A percentile compares a stretch with the other conserved stretches of the same genome.
phyloP scores from a whole-genome alignment of 1,140 invertebrate species.

The Bombus turneri region DNA sequence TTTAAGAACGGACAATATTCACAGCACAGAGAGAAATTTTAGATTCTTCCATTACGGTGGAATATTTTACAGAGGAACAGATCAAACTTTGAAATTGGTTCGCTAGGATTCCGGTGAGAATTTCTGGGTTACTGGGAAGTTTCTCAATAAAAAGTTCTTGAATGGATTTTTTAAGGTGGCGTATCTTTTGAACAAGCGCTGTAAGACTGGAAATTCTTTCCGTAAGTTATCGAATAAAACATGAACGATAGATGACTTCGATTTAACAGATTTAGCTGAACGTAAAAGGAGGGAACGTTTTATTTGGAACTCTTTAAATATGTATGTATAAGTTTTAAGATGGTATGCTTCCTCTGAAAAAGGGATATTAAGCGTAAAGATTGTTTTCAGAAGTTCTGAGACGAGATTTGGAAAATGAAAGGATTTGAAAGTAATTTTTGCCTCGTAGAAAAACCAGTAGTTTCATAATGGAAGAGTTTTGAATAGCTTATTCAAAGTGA shows the following conservation, averaged over 20 bases:
- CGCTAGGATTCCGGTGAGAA: conserved; percentile 5
- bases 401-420: neutral
- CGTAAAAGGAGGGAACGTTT: neutral
- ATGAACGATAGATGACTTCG: neutral
- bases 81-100: conserved; percentile 19
- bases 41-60: neutral
- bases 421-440: neutral
- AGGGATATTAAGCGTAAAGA: neutral
- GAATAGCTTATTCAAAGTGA: neutral
- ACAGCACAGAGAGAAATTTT: neutral
- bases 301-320: neutral
- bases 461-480: neutral
- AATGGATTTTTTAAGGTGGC: neutral
- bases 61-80: neutral
- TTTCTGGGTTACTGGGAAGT: conserved; percentile 28
- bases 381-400: neutral
- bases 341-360: neutral
- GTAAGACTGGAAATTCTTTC: conserved; percentile 4
- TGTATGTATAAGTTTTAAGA: neutral
- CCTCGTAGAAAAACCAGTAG: neutral
- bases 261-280: neutral
- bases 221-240: neutral
- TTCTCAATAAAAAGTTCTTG: conserved; percentile 17
- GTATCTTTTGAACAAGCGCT: neutral
- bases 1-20: neutral